Base-by-base conservation (phyloP, 2,113 vertebrate genomes). In the Ovibos moschatus region DNA sequence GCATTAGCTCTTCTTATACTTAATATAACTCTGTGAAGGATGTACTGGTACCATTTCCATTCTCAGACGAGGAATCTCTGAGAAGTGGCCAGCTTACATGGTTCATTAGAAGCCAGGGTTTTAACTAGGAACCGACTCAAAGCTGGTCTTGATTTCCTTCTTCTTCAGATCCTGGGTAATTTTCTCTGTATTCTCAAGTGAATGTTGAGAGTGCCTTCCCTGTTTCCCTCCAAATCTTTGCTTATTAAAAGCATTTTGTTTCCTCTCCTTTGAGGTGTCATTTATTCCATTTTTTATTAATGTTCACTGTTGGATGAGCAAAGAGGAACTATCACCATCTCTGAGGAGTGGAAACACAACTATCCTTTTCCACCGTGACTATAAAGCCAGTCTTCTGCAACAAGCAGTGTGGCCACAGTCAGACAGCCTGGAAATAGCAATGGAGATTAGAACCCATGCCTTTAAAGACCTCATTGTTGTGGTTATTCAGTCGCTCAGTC, bases 241-340 rank as follows among this genome's bases (percentile, higher is more conserved):
- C 58, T 88, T 74, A 47, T 58, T 50, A 83, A 87, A 93, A 89
- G 21, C 55, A 94, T 87, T 87, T 87, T 53, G 8, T 27, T 55
- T 55, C 43, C 6, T 57, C 43, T 81, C 84, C 57, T 79, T 53
- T 2, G 13, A 55, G n/a, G 16, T 88, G 83, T 71, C 87, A 53
- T 14, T 25, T 58, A 40, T 78, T 94, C 51, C 19, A 23, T 76
- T 96, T 87, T 79, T 28, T 40, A 40, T 95, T 57, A 76, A 81
- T 64, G 28, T 7, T 83, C 78, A 84, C 27, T 64, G 55, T 28
- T 84, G 14, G 11, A 50, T 76, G 23, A 90, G 40, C 55, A 96
- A 87, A 40, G 11, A 57, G 91, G 21, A 87, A 74, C 88, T 25
- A 0, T 14, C 87, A 91, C 28, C 86, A 84, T 17, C 3, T 55